Evolutionary conservation across 2,113 vertebrate species (phyloP).

Genomic region (Prolemur simus): DNA sequence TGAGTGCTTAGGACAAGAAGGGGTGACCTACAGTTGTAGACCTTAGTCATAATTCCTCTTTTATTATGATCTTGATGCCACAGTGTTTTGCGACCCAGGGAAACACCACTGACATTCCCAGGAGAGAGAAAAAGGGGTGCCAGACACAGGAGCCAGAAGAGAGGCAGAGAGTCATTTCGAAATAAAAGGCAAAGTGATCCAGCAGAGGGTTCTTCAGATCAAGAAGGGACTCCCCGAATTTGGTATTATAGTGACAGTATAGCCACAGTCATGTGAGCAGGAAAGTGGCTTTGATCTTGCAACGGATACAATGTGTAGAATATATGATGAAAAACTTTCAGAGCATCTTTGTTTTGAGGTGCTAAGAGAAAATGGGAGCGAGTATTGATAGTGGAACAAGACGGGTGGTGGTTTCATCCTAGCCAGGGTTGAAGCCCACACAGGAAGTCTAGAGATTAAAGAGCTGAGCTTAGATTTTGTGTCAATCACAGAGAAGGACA

Average conservation of each 20-base stretch:
- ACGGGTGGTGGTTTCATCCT: accelerated
- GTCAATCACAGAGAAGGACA: accelerated
- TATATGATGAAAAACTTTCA: neutral
- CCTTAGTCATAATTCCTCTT: neutral
- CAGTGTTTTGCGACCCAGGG: neutral
- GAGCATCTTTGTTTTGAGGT: neutral
- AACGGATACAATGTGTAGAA: neutral
- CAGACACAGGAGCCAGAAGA: too few relatives aligned
- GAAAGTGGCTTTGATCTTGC: neutral
- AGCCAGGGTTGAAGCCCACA: neutral
- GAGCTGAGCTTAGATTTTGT: neutral
- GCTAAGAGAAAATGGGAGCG: neutral
- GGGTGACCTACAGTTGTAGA: neutral
- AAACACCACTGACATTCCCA: neutral
- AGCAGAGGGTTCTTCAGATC: neutral
- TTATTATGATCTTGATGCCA: neutral
- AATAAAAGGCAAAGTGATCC: neutral
- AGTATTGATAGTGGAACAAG: too few relatives aligned
- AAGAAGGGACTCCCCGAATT: too few relatives aligned
- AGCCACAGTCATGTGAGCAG: neutral
- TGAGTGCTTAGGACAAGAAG: neutral
- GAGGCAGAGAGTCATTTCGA: neutral
- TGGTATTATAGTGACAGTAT: neutral
- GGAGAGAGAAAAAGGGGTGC: neutral
- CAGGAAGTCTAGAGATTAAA: neutral